phyloP scores from a whole-genome alignment of 2,113 vertebrate genomes.

The Dendrocopos noguchii region DNA sequence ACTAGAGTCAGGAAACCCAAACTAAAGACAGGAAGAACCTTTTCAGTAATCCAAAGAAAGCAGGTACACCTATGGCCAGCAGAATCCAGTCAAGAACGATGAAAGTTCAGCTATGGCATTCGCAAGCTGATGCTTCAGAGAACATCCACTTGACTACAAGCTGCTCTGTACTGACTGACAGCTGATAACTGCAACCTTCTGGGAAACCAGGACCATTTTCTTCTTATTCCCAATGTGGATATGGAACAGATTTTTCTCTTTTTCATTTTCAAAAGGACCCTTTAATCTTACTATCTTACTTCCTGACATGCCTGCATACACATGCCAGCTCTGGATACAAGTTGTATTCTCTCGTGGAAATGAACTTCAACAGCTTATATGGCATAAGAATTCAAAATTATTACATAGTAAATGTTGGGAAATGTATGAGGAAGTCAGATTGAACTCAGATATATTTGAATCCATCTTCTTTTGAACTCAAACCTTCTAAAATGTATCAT shows the following conservation, averaged over 20 bases:
- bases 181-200: background rate
- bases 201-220: background rate
- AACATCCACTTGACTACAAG: rapidly evolving
- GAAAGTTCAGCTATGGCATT: background rate
- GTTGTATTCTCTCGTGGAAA: conserved; percentile 21
- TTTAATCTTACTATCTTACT: background rate
- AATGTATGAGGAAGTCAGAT: conserved; percentile 23
- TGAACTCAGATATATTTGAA: conserved; percentile 23
- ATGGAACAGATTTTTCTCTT: background rate
- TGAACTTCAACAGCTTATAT: background rate
- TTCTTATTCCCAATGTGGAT: background rate
- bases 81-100: background rate
- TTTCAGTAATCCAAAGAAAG: background rate
- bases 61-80: background rate
- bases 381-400: conserved; percentile 10
- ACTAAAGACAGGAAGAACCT: background rate
- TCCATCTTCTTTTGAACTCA: conserved; percentile 35
- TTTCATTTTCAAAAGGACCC: conserved; percentile 3
- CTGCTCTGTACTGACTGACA: background rate
- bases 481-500: conserved; percentile 3
- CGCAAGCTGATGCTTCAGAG: background rate
- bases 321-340: background rate
- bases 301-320: background rate
- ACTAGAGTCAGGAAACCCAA: background rate
- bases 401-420: conserved; percentile 25